Evolutionary conservation across 2,888 invertebrate genomes (phyloP).

Genomic region (Lacanobia wlatinum): DNA sequence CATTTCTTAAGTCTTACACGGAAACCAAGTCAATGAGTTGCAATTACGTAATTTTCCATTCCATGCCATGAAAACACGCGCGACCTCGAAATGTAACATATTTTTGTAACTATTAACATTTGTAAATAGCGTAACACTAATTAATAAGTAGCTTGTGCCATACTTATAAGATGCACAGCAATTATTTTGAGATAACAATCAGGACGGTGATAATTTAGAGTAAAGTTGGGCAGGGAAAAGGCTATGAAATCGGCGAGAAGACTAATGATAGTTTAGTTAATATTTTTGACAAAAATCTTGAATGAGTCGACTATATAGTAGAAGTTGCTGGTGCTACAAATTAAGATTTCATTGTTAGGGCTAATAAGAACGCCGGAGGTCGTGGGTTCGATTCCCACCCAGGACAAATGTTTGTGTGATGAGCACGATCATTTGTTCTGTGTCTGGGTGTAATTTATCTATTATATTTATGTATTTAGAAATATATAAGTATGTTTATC

Average conservation of each 20-base stretch:
- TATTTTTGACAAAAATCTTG: not conserved
- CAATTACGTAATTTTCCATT: slow-evolving; percentile 57
- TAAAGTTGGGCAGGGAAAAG: slow-evolving; percentile 16
- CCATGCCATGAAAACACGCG: slow-evolving; percentile 54
- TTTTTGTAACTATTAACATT: slow-evolving; percentile 46
- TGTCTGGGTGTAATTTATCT: too few relatives aligned
- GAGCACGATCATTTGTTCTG: too few relatives aligned
- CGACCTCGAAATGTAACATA: slow-evolving; percentile 52
- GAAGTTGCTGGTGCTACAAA: not conserved
- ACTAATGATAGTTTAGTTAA: not conserved
- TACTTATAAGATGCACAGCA: slow-evolving; percentile 56
- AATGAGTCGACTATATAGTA: not conserved
- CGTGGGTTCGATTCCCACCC: too few relatives aligned
- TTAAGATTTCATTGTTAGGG: not conserved
- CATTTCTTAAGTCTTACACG: slow-evolving; percentile 42
- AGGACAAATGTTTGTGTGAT: too few relatives aligned
- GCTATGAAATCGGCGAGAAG: slow-evolving; percentile 39
- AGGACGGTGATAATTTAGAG: slow-evolving; percentile 52
- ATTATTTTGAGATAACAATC: slow-evolving; percentile 59
- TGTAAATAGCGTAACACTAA: slow-evolving; percentile 55
- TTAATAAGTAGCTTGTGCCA: slow-evolving; percentile 56
- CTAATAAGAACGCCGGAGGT: not conserved
- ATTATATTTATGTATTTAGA: too few relatives aligned
- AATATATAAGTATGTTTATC: too few relatives aligned
- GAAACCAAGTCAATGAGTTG: slow-evolving; percentile 52